These are phyloP conservation scores for Lycaena phlaeas DNA, from an alignment of 2,888 invertebrate genomes.

Conservation along the genomic window DNA sequence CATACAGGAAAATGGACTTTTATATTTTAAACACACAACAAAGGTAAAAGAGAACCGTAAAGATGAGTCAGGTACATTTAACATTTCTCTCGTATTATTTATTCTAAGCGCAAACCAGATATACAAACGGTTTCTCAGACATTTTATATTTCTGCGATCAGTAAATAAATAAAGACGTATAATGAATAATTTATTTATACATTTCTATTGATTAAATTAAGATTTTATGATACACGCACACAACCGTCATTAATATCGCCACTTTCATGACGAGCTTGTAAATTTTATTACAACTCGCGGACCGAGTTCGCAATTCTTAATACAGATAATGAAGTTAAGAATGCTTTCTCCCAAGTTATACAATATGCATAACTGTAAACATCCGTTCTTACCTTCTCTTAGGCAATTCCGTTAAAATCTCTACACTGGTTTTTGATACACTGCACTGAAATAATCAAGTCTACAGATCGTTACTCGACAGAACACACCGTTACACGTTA, in stretches of 20 bases:
- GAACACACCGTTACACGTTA: constrained; percentile 66
- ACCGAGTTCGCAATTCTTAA: no score
- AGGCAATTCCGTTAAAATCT: constrained; percentile 70
- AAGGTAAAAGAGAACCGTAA: constrained; percentile 36
- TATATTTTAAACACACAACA: constrained; percentile 42
- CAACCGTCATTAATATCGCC: no score
- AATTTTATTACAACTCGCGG: no score
- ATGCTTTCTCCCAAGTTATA: constrained; percentile 48
- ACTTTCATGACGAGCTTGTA: no score
- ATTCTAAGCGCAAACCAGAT: constrained; percentile 50
- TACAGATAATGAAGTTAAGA: no score
- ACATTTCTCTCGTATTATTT: constrained; percentile 53
- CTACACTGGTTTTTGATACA: constrained; percentile 59
- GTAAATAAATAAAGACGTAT: neutral
- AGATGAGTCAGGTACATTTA: constrained; percentile 65
- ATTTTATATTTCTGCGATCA: neutral
- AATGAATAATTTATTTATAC: no score
- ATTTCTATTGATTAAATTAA: neutral
- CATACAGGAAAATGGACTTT: neutral
- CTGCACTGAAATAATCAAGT: constrained; percentile 64
- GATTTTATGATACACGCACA: no score
- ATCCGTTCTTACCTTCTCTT: constrained; percentile 64
- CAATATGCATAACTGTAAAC: constrained; percentile 67
- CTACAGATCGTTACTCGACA: constrained; percentile 60
- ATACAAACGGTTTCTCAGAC: constrained; percentile 14